Percentiles rank a stretch among this genome's conserved stretches.
These are phyloP conservation scores for Anarhynchus alexandrinus DNA, from an alignment of 2,113 vertebrate genomes.

Conservation along the genomic window DNA sequence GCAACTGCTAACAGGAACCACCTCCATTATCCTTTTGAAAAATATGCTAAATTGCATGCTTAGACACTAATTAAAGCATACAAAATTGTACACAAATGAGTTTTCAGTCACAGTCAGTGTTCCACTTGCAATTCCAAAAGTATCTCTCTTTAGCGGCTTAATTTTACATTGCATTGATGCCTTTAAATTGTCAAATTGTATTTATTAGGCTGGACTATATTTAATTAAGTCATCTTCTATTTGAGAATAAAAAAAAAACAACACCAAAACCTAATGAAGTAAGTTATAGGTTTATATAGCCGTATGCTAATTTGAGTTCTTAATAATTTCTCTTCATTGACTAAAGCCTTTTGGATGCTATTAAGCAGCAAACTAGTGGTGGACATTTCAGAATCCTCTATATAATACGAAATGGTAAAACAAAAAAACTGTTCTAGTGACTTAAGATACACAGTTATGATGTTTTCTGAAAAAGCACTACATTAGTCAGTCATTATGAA, in stretches of 20 bases:
- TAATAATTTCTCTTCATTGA: background rate
- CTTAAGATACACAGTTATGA: background rate
- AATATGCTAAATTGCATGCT: background rate
- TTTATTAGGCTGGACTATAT: background rate
- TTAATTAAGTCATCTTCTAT: background rate
- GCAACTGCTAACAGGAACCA: background rate
- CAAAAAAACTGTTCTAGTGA: background rate
- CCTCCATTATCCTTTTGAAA: constrained; percentile 9
- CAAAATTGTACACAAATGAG: constrained; percentile 3
- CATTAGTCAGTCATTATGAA: background rate
- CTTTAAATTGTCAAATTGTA: background rate
- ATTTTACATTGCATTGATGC: background rate
- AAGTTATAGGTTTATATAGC: background rate
- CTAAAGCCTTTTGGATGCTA: background rate
- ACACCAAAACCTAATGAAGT: background rate
- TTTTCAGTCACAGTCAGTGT: background rate
- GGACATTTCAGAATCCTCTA: background rate
- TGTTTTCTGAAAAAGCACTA: background rate
- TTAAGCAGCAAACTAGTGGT: background rate
- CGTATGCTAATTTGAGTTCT: background rate
- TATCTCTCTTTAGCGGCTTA: background rate
- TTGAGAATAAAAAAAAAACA: background rate
- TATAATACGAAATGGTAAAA: background rate
- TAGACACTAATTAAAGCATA: constrained; percentile 21
- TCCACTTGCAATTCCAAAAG: background rate